A percentile compares a stretch with the other conserved stretches of the same genome.
phyloP scores from a whole-genome alignment of 2,888 invertebrate genomes.

The Troilus luridus region DNA sequence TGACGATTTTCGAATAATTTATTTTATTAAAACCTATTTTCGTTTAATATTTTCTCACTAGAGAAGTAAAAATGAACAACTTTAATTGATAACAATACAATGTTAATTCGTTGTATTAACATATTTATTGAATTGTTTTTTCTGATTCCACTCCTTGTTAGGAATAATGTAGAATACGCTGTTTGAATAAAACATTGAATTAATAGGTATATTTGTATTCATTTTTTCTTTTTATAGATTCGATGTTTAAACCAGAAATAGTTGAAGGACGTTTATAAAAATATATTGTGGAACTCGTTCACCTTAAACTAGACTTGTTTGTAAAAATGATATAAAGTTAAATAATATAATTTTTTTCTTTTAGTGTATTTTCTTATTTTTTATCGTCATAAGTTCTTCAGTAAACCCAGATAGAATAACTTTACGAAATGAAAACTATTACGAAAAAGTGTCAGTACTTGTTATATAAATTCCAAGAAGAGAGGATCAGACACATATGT shows the following conservation, averaged over 20 bases:
- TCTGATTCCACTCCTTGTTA: not conserved
- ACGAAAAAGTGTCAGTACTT: too few relatives aligned
- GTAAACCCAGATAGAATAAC: not conserved
- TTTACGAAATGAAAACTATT: not conserved
- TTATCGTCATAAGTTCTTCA: not conserved
- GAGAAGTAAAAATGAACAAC: too few relatives aligned
- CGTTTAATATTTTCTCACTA: too few relatives aligned
- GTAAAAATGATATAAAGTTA: not conserved
- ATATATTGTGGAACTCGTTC: not conserved
- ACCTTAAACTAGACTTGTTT: constrained; percentile 20
- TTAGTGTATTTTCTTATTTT: not conserved
- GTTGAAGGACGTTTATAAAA: constrained; percentile 41
- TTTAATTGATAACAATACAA: too few relatives aligned
- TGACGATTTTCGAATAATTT: too few relatives aligned
- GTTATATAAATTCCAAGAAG: too few relatives aligned
- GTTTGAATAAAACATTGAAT: not conserved
- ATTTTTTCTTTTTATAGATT: constrained; percentile 30
- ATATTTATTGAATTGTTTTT: not conserved
- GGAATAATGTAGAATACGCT: not conserved
- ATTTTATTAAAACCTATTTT: too few relatives aligned
- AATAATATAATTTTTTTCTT: not conserved
- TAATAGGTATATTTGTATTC: not conserved
- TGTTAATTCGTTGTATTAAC: too few relatives aligned
- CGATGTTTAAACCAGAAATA: not conserved
- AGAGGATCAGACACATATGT: not conserved